These are phyloP conservation scores for Elephantulus edwardii DNA, from an alignment of 2,113 vertebrate species.

Conservation along the genomic window DNA sequence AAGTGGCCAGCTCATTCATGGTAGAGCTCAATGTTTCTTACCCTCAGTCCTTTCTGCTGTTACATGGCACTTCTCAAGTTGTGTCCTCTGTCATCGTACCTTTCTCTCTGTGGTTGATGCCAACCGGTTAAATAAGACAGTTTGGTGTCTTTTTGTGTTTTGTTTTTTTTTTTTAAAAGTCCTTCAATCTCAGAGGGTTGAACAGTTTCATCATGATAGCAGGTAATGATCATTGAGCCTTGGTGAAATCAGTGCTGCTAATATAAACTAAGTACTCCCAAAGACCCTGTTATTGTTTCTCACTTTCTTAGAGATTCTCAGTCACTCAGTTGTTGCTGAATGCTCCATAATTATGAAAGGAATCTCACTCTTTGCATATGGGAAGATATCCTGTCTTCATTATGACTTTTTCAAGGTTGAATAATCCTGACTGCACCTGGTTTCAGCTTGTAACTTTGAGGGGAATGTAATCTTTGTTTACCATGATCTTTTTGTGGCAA, in stretches of 20 bases:
- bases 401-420: constrained; percentile 88
- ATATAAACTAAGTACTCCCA: constrained; percentile 84
- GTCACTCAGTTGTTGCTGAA: constrained; percentile 86
- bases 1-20: neutral
- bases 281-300: constrained; percentile 82
- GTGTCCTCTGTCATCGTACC: constrained; percentile 49
- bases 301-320: constrained; percentile 80
- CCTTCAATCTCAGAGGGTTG: constrained; percentile 71
- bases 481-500: constrained; percentile 85
- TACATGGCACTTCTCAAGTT: constrained; percentile 38
- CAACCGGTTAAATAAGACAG: constrained; percentile 77
- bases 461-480: constrained; percentile 86
- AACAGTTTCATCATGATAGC: constrained; percentile 78
- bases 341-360: constrained; percentile 88
- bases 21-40: constrained; percentile 6
- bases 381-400: constrained; percentile 87
- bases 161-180: constrained; percentile 46
- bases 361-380: constrained; percentile 85
- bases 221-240: constrained; percentile 83
- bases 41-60: neutral
- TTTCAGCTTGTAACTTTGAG: constrained; percentile 85
- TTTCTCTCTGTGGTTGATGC: constrained; percentile 75
- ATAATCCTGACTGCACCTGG: constrained; percentile 89
- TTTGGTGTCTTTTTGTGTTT: too few species aligned
- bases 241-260: constrained; percentile 84